Evolutionary conservation across 2,113 vertebrate genomes (phyloP).

Genomic region (Otis tarda): DNA sequence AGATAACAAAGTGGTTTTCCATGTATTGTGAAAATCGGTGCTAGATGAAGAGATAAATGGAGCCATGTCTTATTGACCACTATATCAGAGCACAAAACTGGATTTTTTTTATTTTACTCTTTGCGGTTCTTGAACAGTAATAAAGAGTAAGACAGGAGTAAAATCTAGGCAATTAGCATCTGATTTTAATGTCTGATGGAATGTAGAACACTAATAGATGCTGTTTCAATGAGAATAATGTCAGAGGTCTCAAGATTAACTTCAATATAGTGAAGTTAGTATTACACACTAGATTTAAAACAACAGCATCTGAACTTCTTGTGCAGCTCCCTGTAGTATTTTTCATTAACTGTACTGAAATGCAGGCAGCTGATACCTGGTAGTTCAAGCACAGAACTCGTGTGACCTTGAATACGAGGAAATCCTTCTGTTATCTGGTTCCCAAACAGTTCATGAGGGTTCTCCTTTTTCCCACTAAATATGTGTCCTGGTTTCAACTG

Average conservation of each 20-base stretch:
- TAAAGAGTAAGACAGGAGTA: not conserved
- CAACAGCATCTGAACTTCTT: not conserved
- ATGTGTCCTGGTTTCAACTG: no score
- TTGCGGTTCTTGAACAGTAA: not conserved
- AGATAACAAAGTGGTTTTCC: not conserved
- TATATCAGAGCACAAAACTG: not conserved
- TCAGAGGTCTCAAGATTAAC: not conserved
- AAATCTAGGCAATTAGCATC: not conserved
- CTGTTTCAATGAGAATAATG: not conserved
- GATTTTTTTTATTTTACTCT: not conserved
- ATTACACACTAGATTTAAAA: not conserved
- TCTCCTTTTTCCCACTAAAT: not conserved
- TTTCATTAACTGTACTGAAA: not conserved
- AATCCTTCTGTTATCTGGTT: not conserved
- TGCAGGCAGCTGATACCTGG: not conserved
- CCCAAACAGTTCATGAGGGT: not conserved
- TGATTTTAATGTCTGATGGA: not conserved
- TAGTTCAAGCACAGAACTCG: not conserved
- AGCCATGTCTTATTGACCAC: not conserved
- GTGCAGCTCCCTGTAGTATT: rapidly evolving
- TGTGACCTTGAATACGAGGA: not conserved
- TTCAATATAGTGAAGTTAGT: not conserved
- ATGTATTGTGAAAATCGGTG: not conserved
- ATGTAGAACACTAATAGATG: not conserved
- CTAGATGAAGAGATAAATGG: not conserved